Base-by-base conservation (phyloP, 37 sponge, comb jelly and placozoan genomes). In the Amphimedon queenslandica region DNA sequence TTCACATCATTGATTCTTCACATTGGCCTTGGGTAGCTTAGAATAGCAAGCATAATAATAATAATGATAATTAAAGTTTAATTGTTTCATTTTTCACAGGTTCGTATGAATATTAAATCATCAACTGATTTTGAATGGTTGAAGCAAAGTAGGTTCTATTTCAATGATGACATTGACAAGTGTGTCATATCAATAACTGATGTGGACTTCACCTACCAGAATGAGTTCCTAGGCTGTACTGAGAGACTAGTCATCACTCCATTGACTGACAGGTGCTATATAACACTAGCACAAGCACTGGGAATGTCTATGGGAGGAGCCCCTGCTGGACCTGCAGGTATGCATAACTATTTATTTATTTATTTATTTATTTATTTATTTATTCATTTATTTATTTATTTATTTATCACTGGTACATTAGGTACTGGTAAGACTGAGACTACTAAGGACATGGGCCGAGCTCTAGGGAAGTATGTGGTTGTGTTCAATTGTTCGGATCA, bases 401-500 rank as follows among this genome's bases (percentile, higher is more conserved):
- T n/a, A n/a, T n/a, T n/a, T n/a, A n/a, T n/a, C n/a, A n/a, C n/a
- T n/a, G n/a, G n/a, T n/a, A n/a, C n/a, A n/a, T n/a, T 35, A 33
- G 83, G 78, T 4, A 88, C 89, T 35, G 90, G 92, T 2, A 92
- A 92, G 71, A 96, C 93, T 6, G 99, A 98, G 63, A 94, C 99
- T 3, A 57, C 57, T 32, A 98, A 98, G 78, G 99, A 98, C 86
- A 98, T 98, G 99, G 99, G 99, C 11, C 78, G 82, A 65, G 80
- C 93, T 33, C 82, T 98, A 64, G 99, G 99, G 21, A 98, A 98
- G 84, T 98, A 92, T 53, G 99, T 98, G 42, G 99, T 98, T 39
- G 99, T 98, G 67, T 98, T 98, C 86, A 98, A 98, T 90, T 98
- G 99, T 84, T 98, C 99, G 25, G 99, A 98, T 71, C 99, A 98